Percentiles rank a stretch among this genome's conserved stretches.
These are phyloP conservation scores for Psilanteris sp. DNA, from an alignment of 1,140 invertebrate species.

Conservation along the genomic window DNA sequence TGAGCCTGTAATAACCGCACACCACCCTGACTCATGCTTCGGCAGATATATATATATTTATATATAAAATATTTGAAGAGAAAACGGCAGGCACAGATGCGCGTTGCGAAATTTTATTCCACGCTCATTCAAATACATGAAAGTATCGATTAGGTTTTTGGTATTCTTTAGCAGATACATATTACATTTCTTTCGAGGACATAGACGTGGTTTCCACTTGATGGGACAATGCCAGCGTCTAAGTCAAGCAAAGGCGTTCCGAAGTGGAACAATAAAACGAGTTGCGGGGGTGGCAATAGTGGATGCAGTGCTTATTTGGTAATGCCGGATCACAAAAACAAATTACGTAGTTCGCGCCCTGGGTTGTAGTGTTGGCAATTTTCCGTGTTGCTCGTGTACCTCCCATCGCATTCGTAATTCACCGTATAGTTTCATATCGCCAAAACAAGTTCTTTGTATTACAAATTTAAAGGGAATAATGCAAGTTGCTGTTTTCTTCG, in stretches of 20 bases:
- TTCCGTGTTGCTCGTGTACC: conserved; percentile 2
- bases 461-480: conserved; percentile 12
- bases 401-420: conserved; percentile 45
- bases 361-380: conserved; percentile 27
- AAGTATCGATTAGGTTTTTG: conserved; percentile 56
- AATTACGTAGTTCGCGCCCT: conserved; percentile 40
- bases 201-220: conserved; percentile 40
- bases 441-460: conserved; percentile 49
- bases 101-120: conserved; percentile 52
- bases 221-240: conserved; percentile 28
- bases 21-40: too few species aligned
- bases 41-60: too few species aligned
- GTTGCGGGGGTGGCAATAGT: neutral
- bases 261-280: neutral
- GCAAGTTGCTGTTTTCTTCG: conserved; percentile 7
- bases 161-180: conserved; percentile 52
- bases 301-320: conserved; percentile 39
- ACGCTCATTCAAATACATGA: conserved; percentile 48
- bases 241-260: conserved; percentile 10
- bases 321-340: conserved; percentile 27
- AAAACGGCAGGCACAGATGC: conserved; percentile 36
- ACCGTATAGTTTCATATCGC: conserved; percentile 40
- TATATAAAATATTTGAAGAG: conserved; percentile 31
- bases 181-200: conserved; percentile 45
- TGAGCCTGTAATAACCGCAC: conserved; percentile 12